A percentile compares a stretch with the other conserved stretches of the same genome.
Conservation (phyloP, 2,113 vertebrate genomes). For the Pygoscelis antarcticus region DNA sequence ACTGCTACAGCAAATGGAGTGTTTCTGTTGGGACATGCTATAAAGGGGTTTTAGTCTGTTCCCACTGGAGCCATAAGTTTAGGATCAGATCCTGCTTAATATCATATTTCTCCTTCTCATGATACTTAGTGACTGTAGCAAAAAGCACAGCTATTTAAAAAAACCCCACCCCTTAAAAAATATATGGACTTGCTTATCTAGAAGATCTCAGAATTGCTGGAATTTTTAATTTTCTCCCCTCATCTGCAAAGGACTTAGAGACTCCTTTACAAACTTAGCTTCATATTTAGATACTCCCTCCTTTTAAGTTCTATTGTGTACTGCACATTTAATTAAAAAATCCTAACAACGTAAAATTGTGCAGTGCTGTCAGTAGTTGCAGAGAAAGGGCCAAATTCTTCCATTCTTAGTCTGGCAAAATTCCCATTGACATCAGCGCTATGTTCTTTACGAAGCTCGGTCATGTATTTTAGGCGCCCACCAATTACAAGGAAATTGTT, state of each 20-base stretch:
- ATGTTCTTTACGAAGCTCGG: background rate
- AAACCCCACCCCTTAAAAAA: background rate
- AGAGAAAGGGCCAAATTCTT: conserved; percentile 4
- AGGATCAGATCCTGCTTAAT: conserved; percentile 49
- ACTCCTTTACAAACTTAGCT: background rate
- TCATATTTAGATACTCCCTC: background rate
- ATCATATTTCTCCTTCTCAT: conserved; percentile 54
- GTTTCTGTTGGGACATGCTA: conserved; percentile 42
- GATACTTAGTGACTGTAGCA: conserved; percentile 18
- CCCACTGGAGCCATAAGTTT: conserved; percentile 45
- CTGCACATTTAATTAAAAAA: conserved; percentile 20
- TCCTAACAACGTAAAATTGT: background rate
- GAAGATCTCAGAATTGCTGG: background rate
- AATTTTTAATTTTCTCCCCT: background rate
- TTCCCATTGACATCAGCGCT: background rate
- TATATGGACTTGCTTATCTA: background rate
- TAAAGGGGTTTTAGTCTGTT: conserved; percentile 14
- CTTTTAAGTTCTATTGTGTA: background rate
- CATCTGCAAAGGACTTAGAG: background rate
- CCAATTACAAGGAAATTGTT: background rate
- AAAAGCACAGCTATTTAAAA: conserved; percentile 1
- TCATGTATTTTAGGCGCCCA: background rate
- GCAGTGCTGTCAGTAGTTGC: background rate
- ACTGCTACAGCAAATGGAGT: conserved; percentile 13
- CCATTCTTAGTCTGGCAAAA: conserved; percentile 7